A percentile compares a stretch with the other conserved stretches of the same genome.
These are phyloP conservation scores for Dendrocopos noguchii DNA, from an alignment of 2,113 vertebrate genomes.

Conservation along the genomic window DNA sequence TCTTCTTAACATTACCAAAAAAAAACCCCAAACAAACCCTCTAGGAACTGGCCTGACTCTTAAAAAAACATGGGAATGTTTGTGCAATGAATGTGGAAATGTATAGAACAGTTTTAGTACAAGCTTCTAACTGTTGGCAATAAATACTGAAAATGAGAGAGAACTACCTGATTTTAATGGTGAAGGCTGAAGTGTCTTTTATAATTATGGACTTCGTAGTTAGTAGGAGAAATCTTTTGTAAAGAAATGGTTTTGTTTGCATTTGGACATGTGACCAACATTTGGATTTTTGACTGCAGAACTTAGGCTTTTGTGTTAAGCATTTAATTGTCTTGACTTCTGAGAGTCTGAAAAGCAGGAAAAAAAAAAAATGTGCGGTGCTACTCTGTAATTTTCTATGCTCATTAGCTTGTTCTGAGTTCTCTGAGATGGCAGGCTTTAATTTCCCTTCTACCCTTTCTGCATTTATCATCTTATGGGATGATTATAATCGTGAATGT, in stretches of 20 bases:
- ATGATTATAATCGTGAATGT: conserved; percentile 34
- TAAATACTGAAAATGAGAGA: not conserved
- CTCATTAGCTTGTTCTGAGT: conserved; percentile 18
- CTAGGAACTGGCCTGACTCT: not conserved
- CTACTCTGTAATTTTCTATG: conserved; percentile 45
- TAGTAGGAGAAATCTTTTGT: not conserved
- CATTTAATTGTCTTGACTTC: conserved; percentile 36
- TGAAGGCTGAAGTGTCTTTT: not conserved
- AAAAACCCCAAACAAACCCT: not conserved
- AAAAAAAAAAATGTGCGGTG: not conserved
- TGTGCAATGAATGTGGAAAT: not conserved
- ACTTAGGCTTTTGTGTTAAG: conserved; percentile 24
- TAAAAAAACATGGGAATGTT: not conserved
- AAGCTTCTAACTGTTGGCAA: not conserved
- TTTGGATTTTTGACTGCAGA: not conserved
- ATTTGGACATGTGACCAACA: not conserved
- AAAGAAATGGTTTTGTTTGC: conserved; percentile 1
- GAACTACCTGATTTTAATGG: not conserved
- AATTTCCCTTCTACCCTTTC: conserved; percentile 44
- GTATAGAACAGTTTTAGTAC: not conserved
- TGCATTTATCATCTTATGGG: not conserved
- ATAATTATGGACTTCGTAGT: not conserved
- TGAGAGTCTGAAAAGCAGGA: conserved; percentile 12
- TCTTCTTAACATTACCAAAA: not conserved
- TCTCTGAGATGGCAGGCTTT: conserved; percentile 53